Conservation (phyloP, 2,113 vertebrate genomes). For the Malurus alboscapulatus region DNA sequence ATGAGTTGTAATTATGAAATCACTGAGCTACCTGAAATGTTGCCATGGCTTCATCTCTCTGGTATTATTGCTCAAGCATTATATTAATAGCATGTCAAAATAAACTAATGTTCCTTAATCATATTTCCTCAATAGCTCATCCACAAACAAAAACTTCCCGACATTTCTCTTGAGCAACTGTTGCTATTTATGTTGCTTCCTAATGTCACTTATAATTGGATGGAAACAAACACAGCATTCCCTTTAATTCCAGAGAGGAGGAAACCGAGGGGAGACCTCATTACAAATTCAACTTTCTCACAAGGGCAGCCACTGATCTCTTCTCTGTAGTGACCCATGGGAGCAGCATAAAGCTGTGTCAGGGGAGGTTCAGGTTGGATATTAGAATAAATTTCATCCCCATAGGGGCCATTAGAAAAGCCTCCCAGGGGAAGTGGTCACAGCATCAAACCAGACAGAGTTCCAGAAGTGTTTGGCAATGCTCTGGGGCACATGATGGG, state of each 20-base stretch:
- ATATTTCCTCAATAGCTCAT: neutral
- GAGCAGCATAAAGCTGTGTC: neutral
- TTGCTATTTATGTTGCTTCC: neutral
- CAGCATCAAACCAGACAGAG: neutral
- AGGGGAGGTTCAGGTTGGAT: neutral
- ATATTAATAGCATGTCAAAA: neutral
- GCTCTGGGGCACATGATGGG: neutral
- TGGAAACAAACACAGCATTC: neutral
- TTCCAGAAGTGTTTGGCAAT: fast-evolving
- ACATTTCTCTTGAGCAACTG: neutral
- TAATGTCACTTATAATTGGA: neutral
- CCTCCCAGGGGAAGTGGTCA: neutral
- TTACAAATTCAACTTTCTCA: neutral
- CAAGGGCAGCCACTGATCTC: neutral
- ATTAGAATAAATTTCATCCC: neutral
- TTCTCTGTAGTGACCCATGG: neutral
- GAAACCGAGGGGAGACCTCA: neutral
- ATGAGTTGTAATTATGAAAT: neutral
- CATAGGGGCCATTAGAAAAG: fast-evolving
- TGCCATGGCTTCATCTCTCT: neutral
- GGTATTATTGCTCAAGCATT: neutral
- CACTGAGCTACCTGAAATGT: neutral
- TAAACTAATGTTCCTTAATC: neutral
- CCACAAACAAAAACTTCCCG: neutral
- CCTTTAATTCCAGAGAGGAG: neutral